Conservation (phyloP, 2,888 invertebrate species). For the Hartigia nigra region DNA sequence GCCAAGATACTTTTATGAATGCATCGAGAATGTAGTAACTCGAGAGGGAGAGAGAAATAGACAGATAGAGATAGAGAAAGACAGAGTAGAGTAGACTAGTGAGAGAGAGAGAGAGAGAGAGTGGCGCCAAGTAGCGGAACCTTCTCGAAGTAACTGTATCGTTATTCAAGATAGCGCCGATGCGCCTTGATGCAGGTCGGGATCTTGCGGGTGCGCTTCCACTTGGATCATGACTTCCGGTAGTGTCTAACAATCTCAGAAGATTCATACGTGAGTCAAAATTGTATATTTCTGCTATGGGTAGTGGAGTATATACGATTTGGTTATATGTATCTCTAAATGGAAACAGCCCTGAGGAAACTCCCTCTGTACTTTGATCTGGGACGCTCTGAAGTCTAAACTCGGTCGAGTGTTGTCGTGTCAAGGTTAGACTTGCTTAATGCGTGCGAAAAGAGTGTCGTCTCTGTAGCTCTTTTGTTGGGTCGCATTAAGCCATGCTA, state of each 20-base stretch:
- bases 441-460: not conserved
- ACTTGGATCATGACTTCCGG: not conserved
- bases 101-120: not conserved
- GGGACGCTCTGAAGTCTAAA: not conserved
- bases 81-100: too few relatives aligned
- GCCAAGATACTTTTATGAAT: not conserved
- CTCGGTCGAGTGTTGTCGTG: not conserved
- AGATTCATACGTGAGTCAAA: too few relatives aligned
- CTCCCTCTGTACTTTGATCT: not conserved
- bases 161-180: not conserved
- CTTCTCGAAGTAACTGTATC: not conserved
- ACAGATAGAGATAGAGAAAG: too few relatives aligned
- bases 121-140: slow-evolving; percentile 1
- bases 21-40: not conserved
- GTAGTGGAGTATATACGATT: not conserved
- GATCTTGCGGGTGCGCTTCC: not conserved
- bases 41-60: not conserved
- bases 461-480: not conserved
- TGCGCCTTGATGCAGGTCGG: slow-evolving; percentile 3
- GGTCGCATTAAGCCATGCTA: not conserved
- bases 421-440: slow-evolving; percentile 4
- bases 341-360: not conserved
- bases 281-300: too few relatives aligned
- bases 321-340: not conserved
- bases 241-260: not conserved